Conservation (phyloP, 2,797 vertebrate species). For the Neostethus bicornis region DNA sequence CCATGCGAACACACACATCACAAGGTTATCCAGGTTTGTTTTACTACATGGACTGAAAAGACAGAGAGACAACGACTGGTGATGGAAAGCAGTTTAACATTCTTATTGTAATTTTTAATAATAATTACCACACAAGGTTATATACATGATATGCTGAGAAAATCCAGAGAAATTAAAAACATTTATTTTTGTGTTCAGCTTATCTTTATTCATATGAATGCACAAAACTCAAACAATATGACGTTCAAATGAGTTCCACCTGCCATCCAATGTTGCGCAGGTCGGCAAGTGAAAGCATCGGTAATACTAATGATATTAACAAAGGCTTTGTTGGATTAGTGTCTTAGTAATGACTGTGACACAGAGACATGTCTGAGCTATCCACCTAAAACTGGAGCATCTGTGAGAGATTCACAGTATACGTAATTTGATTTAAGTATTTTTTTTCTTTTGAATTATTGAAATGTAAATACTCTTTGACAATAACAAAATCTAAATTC, state of each 20-base stretch:
- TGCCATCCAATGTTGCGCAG: neutral
- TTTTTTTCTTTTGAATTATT: neutral
- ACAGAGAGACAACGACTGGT: conserved; percentile 10
- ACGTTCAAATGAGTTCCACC: neutral
- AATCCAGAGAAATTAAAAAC: neutral
- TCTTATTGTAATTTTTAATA: conserved; percentile 4
- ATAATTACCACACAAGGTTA: conserved; percentile 7
- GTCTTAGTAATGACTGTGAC: neutral
- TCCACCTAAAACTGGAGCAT: neutral
- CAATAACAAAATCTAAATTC: neutral
- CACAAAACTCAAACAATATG: neutral
- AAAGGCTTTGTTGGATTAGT: conserved; percentile 9
- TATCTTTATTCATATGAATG: neutral
- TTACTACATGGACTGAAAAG: conserved; percentile 24
- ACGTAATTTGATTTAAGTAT: conserved; percentile 6
- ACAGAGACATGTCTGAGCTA: conserved; percentile 2
- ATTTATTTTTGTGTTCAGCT: neutral
- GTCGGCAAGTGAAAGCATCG: neutral
- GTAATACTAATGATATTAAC: conserved; percentile 2
- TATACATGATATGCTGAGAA: too few species aligned
- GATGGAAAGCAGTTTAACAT: conserved; percentile 12
- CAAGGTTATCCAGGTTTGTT: conserved; percentile 22
- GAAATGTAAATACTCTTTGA: neutral
- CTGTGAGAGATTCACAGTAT: neutral
- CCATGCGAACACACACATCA: conserved; percentile 3